Conservation (phyloP, 1,140 invertebrate genomes). For the Zaprionus camerounensis region DNA sequence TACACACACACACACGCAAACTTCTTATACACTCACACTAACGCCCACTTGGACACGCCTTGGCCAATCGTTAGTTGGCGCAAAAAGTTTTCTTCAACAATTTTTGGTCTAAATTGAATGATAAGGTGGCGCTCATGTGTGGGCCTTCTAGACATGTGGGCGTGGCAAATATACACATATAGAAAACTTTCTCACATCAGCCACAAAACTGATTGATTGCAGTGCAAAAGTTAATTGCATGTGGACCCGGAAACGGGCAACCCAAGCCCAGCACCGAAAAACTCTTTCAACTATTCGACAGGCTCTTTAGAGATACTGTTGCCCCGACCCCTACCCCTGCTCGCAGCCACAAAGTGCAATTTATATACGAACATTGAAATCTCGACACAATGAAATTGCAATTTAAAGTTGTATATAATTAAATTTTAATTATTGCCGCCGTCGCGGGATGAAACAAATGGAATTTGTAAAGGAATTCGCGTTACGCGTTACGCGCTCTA, state of each 20-base stretch:
- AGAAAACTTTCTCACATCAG: conserved; percentile 62
- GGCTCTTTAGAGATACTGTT: conserved; percentile 4
- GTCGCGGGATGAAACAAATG: conserved; percentile 5
- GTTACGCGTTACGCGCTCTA: not conserved
- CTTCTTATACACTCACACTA: conserved; percentile 46
- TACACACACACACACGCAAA: conserved; percentile 25
- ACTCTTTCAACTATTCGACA: not conserved
- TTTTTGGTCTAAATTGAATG: conserved; percentile 69
- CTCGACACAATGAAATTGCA: conserved; percentile 66
- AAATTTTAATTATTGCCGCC: conserved; percentile 72
- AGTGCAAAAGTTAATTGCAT: conserved; percentile 79
- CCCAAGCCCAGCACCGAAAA: no score
- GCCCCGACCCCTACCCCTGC: not conserved
- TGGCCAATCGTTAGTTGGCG: conserved; percentile 65
- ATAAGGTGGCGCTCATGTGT: conserved; percentile 52
- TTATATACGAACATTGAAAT: conserved; percentile 56
- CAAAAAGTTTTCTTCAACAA: conserved; percentile 63
- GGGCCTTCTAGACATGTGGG: conserved; percentile 5
- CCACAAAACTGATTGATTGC: conserved; percentile 66
- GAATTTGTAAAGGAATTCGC: conserved; percentile 8
- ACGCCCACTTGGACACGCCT: conserved; percentile 66
- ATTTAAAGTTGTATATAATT: conserved; percentile 72
- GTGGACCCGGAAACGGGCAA: conserved; percentile 24
- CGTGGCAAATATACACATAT: conserved; percentile 42
- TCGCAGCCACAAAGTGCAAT: conserved; percentile 62